Evolutionary conservation across 2,888 invertebrate species (phyloP).

Genomic region (Ormyrus rosae): DNA sequence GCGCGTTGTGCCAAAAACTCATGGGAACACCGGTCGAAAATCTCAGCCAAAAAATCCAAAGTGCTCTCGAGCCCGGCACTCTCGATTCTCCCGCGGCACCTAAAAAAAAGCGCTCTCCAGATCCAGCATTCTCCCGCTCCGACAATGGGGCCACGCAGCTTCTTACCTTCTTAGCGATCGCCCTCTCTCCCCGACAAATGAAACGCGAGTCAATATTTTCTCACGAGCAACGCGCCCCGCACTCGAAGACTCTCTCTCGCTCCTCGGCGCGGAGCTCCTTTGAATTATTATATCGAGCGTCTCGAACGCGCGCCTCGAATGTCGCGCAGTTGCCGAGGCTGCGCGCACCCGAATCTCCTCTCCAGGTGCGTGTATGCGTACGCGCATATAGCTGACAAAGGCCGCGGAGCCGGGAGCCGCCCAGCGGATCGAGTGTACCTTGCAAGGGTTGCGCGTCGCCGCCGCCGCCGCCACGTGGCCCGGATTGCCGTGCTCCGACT

Average conservation of each 20-base stretch:
- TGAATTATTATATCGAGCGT: constrained; percentile 13
- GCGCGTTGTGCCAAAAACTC: too few species aligned
- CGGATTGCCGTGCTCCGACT: not conserved
- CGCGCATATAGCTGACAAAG: not conserved
- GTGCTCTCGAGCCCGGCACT: not conserved
- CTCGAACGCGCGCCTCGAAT: constrained; percentile 5
- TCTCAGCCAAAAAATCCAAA: too few species aligned
- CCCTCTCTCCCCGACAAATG: not conserved
- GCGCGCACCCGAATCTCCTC: constrained; percentile 12
- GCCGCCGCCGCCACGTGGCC: constrained; percentile 50
- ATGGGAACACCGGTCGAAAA: too few species aligned
- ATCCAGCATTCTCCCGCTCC: too few species aligned
- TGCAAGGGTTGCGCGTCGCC: constrained; percentile 69
- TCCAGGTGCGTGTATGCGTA: constrained; percentile 31
- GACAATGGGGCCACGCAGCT: too few species aligned
- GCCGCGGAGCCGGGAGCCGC: constrained; percentile 60
- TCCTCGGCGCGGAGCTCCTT: constrained; percentile 15
- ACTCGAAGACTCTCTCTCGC: not conserved
- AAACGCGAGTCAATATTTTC: constrained; percentile 56
- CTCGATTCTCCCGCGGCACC: constrained; percentile 1
- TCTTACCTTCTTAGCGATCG: not conserved
- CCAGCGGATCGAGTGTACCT: constrained; percentile 71
- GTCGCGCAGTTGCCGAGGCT: not conserved
- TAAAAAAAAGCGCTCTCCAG: not conserved
- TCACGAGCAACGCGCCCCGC: constrained; percentile 35